Percentiles rank a stretch among this genome's conserved stretches.
Conservation (phyloP, 2,797 vertebrate species). For the Lithobates pipiens region DNA sequence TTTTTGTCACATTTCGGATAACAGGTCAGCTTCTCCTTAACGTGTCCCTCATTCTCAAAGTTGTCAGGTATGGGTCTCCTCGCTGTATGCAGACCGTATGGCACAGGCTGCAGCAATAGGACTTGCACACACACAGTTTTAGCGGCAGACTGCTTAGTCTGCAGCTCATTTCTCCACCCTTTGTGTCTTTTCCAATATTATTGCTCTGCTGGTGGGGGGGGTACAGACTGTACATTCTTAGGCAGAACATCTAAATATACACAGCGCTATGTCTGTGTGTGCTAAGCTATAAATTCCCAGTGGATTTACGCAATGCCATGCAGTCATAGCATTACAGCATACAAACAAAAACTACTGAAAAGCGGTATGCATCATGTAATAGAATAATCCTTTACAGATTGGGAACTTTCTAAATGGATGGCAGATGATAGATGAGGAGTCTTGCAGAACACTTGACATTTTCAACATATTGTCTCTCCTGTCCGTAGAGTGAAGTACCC, state of each 20-base stretch:
- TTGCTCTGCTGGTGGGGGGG: background rate
- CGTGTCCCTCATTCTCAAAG: too few relatives aligned
- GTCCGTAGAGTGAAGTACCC: background rate
- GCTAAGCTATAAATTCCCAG: background rate
- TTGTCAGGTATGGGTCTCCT: too few relatives aligned
- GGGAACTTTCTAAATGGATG: background rate
- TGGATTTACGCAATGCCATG: background rate
- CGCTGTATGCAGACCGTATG: too few relatives aligned
- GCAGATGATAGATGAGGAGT: background rate
- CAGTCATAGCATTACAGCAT: background rate
- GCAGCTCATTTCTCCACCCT: background rate
- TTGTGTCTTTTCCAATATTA: background rate
- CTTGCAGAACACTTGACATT: background rate
- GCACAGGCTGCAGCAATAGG: too few relatives aligned
- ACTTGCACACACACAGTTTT: background rate
- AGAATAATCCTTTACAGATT: background rate
- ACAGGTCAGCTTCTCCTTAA: too few relatives aligned
- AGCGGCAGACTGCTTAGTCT: background rate
- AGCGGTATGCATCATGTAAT: background rate
- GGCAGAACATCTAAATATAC: background rate
- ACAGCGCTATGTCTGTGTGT: background rate
- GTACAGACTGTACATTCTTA: background rate
- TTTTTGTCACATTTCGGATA: too few relatives aligned
- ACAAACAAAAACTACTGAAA: background rate
- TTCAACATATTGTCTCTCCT: background rate